Percentiles rank a stretch among this genome's conserved stretches.
phyloP scores from a whole-genome alignment of 2,888 invertebrate species.

The Choristoneura rosaceana region DNA sequence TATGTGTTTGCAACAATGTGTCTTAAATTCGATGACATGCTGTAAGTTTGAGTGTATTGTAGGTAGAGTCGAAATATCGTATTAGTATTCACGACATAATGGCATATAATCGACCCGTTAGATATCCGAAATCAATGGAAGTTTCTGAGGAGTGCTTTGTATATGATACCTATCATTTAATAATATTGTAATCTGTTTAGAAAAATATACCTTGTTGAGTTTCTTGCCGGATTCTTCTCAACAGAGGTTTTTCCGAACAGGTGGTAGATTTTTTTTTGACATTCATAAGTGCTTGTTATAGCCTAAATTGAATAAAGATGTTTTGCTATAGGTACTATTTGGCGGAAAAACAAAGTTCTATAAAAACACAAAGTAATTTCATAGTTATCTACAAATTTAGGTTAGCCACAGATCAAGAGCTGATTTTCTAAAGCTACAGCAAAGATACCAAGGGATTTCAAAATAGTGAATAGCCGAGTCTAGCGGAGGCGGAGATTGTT shows the following conservation, averaged over 20 bases:
- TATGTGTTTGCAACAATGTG: no score
- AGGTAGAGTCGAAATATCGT: not conserved
- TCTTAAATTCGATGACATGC: no score
- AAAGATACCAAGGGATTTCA: slow-evolving; percentile 21
- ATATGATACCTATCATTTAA: not conserved
- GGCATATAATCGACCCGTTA: not conserved
- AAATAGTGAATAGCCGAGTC: slow-evolving; percentile 22
- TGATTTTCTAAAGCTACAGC: slow-evolving; percentile 9
- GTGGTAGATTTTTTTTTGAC: no score
- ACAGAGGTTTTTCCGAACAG: no score
- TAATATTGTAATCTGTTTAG: no score
- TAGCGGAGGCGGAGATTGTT: slow-evolving; percentile 23
- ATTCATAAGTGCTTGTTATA: no score
- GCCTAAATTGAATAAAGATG: no score
- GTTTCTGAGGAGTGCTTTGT: not conserved
- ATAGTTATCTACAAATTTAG: not conserved
- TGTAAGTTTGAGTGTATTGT: no score
- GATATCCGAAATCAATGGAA: not conserved
- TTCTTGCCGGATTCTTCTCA: no score
- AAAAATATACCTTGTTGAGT: no score
- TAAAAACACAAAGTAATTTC: not conserved
- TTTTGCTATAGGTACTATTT: not conserved
- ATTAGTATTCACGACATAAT: not conserved
- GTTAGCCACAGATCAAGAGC: not conserved
- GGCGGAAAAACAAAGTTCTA: not conserved